Conservation (phyloP, 1,140 invertebrate species). For the Muscidifurax raptorellus region DNA sequence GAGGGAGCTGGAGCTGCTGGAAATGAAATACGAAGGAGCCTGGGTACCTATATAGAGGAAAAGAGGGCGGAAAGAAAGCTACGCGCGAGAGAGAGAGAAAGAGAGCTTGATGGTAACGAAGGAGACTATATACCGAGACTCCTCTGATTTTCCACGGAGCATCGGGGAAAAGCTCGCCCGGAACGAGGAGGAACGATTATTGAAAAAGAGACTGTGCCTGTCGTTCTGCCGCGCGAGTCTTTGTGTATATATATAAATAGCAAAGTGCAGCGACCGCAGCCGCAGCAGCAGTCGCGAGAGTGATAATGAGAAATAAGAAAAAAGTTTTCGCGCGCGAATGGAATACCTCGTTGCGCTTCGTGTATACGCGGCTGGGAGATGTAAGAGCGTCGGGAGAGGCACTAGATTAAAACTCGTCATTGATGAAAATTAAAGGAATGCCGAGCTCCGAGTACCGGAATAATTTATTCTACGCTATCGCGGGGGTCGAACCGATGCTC, state of each 20-base stretch:
- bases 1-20: conserved; percentile 26
- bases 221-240: not conserved
- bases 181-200: conserved; percentile 41
- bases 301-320: conserved; percentile 41
- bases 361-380: too few species aligned
- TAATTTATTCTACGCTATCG: too few species aligned
- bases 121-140: conserved; percentile 33
- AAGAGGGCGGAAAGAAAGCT: not conserved
- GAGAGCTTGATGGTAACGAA: conserved; percentile 56
- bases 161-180: conserved; percentile 2
- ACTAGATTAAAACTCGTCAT: conserved; percentile 15
- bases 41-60: conserved; percentile 32
- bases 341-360: not conserved
- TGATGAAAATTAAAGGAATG: not conserved
- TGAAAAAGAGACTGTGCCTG: conserved; percentile 33
- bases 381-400: not conserved
- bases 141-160: conserved; percentile 35
- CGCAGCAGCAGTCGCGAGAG: not conserved
- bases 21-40: conserved; percentile 54
- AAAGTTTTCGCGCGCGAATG: conserved; percentile 19
- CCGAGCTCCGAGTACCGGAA: not conserved
- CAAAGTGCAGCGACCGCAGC: not conserved
- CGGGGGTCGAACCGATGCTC: too few species aligned
- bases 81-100: conserved; percentile 39
- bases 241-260: not conserved